These are phyloP conservation scores for Dryobota labecula DNA, from an alignment of 2,888 invertebrate genomes.

Conservation along the genomic window DNA sequence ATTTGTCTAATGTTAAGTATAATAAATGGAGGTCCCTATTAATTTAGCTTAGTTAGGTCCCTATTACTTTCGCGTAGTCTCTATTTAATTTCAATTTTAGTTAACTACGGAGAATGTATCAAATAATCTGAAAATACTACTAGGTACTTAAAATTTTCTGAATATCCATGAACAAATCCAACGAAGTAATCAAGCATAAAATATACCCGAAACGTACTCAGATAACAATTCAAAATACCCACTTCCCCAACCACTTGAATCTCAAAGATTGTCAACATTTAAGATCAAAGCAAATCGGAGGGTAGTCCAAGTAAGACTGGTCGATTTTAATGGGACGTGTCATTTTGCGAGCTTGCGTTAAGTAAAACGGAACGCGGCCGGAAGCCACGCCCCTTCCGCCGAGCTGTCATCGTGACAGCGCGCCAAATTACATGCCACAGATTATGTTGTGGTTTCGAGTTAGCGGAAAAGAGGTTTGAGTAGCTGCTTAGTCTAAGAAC, in stretches of 20 bases:
- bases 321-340: conserved; percentile 69
- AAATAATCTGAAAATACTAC: background rate
- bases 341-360: conserved; percentile 73
- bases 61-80: no score
- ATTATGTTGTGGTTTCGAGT: conserved; percentile 63
- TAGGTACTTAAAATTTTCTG: background rate
- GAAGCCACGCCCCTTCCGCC: conserved; percentile 87
- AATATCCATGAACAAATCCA: background rate
- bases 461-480: conserved; percentile 47
- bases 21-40: no score
- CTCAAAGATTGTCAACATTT: conserved; percentile 63
- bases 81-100: background rate
- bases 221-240: conserved; percentile 42
- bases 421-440: conserved; percentile 76
- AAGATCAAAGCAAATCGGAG: conserved; percentile 63
- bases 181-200: conserved; percentile 3
- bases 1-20: no score
- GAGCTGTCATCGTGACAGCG: conserved; percentile 79
- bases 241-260: conserved; percentile 48
- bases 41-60: no score
- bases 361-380: conserved; percentile 83
- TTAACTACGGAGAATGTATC: background rate
- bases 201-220: conserved; percentile 25
- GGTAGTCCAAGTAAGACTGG: conserved; percentile 68
- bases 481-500: background rate